These are phyloP conservation scores for Dendrocincla tyrannina DNA, from an alignment of 2,797 vertebrate species.

Conservation along the genomic window DNA sequence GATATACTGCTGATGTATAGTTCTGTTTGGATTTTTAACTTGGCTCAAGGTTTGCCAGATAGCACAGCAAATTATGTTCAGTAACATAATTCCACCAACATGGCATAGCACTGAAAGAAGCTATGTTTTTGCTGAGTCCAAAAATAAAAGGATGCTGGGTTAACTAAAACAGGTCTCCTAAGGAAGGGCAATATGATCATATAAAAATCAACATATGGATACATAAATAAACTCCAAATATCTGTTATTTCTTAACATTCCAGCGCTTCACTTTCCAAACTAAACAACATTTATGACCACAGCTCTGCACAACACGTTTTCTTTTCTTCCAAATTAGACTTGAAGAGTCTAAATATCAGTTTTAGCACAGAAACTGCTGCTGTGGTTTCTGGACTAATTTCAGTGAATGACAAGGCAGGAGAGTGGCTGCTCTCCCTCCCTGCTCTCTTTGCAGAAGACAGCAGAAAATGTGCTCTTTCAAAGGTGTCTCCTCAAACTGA, in stretches of 20 bases:
- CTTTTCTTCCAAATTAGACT: background rate
- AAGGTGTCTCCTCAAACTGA: background rate
- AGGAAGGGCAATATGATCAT: background rate
- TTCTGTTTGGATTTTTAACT: background rate
- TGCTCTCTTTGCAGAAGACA: background rate
- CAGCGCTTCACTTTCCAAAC: background rate
- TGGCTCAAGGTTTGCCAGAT: background rate
- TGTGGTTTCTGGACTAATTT: background rate
- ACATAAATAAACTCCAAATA: background rate
- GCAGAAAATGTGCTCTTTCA: background rate
- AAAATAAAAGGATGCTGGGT: background rate
- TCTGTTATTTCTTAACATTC: background rate
- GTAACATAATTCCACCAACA: background rate
- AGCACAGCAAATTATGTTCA: background rate
- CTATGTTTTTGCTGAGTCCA: background rate
- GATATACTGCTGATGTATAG: background rate
- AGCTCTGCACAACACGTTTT: background rate
- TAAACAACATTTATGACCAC: background rate
- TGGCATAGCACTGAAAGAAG: background rate
- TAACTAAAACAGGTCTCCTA: background rate
- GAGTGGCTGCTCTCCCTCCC: background rate
- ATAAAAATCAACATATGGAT: background rate
- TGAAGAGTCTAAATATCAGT: background rate
- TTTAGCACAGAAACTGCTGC: background rate
- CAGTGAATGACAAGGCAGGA: background rate